Evolutionary conservation across 2,113 vertebrate genomes (phyloP).

Genomic region (Tor tambroides): DNA sequence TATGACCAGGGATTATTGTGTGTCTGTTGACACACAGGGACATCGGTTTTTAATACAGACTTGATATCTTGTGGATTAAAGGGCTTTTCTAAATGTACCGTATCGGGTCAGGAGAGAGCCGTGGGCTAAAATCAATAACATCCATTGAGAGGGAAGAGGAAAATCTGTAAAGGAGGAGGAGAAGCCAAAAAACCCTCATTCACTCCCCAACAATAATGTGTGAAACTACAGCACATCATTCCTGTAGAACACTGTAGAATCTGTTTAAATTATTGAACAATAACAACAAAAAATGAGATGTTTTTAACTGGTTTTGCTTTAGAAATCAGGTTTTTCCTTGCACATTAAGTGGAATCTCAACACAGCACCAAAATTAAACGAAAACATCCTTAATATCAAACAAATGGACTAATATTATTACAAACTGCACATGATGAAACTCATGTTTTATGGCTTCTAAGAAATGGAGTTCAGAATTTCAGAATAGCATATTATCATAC

Average conservation of each 20-base stretch:
- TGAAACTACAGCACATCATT: not conserved
- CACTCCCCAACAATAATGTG: not conserved
- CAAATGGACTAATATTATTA: not conserved
- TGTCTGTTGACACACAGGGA: not conserved
- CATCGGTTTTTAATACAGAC: not conserved
- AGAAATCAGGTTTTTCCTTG: too few species aligned
- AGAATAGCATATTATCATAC: too few species aligned
- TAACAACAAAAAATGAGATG: not conserved
- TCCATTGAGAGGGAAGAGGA: conserved; percentile 47
- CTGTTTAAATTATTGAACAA: not conserved
- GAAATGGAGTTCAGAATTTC: too few species aligned
- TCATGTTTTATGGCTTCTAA: too few species aligned
- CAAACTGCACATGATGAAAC: not conserved
- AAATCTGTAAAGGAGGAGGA: conserved; percentile 45
- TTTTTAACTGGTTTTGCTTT: not conserved
- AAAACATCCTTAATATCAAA: not conserved
- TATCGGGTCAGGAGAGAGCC: conserved; percentile 61
- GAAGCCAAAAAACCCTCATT: not conserved
- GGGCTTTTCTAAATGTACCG: conserved; percentile 32
- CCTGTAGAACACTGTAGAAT: not conserved
- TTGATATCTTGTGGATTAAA: conserved; percentile 32
- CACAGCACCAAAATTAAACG: too few species aligned
- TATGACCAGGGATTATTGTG: not conserved
- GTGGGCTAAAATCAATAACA: conserved; percentile 66
- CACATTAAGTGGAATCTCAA: not conserved